A percentile compares a stretch with the other conserved stretches of the same genome.
Evolutionary conservation across 1,140 invertebrate genomes (phyloP).

Genomic region (Aphaenogaster floridana): DNA sequence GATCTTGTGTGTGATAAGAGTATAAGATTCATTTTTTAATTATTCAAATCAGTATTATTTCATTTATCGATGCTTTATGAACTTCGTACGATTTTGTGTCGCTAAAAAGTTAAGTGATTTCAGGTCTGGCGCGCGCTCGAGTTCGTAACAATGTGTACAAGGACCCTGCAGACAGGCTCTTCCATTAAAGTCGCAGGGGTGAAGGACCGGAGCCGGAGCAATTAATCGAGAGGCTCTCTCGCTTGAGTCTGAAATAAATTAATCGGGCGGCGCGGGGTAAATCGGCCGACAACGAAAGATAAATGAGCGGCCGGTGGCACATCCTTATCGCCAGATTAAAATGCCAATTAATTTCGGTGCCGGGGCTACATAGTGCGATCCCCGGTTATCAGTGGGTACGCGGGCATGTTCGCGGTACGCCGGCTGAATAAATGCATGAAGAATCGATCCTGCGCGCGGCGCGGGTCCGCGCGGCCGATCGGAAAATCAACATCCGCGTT

Average conservation of each 20-base stretch:
- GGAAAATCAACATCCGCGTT: conserved; percentile 66
- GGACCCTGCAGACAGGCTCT: conserved; percentile 36
- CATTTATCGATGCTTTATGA: not conserved
- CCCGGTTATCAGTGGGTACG: conserved; percentile 45
- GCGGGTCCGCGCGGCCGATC: conserved; percentile 20
- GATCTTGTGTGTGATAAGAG: not conserved
- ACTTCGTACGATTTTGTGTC: not conserved
- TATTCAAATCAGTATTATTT: not conserved
- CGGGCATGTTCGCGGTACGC: conserved; percentile 25
- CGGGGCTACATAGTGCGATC: not conserved
- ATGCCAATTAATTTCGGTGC: conserved; percentile 53
- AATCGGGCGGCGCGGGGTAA: conserved; percentile 45
- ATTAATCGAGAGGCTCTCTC: conserved; percentile 59
- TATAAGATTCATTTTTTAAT: not conserved
- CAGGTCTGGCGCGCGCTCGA: not conserved
- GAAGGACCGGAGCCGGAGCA: conserved; percentile 30
- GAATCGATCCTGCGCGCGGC: conserved; percentile 36
- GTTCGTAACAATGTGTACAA: conserved; percentile 18
- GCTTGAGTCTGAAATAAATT: conserved; percentile 55
- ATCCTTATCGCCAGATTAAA: conserved; percentile 63
- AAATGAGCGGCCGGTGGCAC: conserved; percentile 58
- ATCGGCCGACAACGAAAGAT: conserved; percentile 56
- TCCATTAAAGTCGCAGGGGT: conserved; percentile 49
- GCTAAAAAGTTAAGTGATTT: conserved; percentile 11
- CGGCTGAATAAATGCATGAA: conserved; percentile 60